Evolutionary conservation across 1,140 invertebrate genomes (phyloP), one percentile per base, ranked within the genome.

Genomic region (Dendroctonus valens): DNA sequence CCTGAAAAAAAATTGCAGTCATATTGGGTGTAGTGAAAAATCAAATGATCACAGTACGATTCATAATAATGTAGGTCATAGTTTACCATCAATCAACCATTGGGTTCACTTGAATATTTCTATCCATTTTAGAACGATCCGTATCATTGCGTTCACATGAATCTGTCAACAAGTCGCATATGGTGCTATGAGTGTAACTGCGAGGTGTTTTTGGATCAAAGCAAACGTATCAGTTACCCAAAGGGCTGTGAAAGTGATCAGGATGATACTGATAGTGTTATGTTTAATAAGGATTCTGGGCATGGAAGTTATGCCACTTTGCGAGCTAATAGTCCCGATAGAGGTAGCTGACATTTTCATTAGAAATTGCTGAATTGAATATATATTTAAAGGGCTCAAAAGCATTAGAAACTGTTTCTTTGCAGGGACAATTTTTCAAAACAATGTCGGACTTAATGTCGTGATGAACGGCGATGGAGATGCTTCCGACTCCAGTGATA

Each of bases 161-260:
- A 94, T 78, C 77, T 94, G 46, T 87, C 87, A 3, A 92, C 89
- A 0, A 83, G 89, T 63, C 80, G 91, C 69, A 85, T 94, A 71
- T 94, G 92, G 91, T 96, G 93, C 80, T 92, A 92, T 71, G 74
- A 83, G 39, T 96, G 93, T 85, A 92, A 71, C 80, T 80, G 72
- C 84, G 94, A 86, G 85, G 93, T 79, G 76, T 89, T 79, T 78
- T 70, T 83, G 68, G 70, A 81, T 73, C 75, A 51, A 41, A 15
- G 12, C 74, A 57, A 65, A 58, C 37, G 62, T 70, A 81, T 58
- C 40, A 70, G 42, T 77, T 58, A 65, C 68, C 6, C 76, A 55
- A 59, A 66, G 5, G 68, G 67, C 44, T 68, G 63, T 49, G 76
- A 76, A 38, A 80, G 77, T 26, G 81, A 66, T 72, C 62, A 40